These are phyloP conservation scores for Lissonota sp. DNA, from an alignment of 2,888 invertebrate species.

Conservation along the genomic window DNA sequence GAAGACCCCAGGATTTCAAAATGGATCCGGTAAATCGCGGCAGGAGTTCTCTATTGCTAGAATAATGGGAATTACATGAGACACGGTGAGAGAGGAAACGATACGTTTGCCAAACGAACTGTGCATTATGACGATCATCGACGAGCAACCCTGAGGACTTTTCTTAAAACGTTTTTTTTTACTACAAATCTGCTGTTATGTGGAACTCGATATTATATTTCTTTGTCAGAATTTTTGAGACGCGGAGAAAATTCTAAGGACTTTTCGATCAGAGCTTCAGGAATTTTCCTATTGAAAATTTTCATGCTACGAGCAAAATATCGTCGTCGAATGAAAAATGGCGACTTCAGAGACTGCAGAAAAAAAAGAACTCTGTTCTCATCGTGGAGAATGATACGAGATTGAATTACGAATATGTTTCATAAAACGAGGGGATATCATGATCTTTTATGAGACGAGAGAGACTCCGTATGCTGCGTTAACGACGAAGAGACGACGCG, in stretches of 20 bases:
- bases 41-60: conserved; percentile 50
- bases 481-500: conserved; percentile 17
- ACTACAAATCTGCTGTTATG: conserved; percentile 33
- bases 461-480: not conserved
- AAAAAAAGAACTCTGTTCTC: no score
- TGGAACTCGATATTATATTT: conserved; percentile 54
- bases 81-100: conserved; percentile 61
- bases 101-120: conserved; percentile 70
- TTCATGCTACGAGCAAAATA: no score
- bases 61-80: conserved; percentile 55
- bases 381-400: no score
- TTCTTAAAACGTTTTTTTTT: conserved; percentile 42
- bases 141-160: conserved; percentile 43
- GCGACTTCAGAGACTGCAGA: no score
- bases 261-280: conserved; percentile 12
- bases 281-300: not conserved
- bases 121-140: conserved; percentile 46
- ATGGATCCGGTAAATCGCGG: conserved; percentile 62
- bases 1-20: conserved; percentile 52
- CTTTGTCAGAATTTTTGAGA: conserved; percentile 18
- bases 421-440: no score
- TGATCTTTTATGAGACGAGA: not conserved
- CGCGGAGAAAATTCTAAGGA: conserved; percentile 6
- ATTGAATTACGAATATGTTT: no score
- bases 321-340: no score